Base-by-base conservation (phyloP, 2,113 vertebrate species). In the Vulpes lagopus region DNA sequence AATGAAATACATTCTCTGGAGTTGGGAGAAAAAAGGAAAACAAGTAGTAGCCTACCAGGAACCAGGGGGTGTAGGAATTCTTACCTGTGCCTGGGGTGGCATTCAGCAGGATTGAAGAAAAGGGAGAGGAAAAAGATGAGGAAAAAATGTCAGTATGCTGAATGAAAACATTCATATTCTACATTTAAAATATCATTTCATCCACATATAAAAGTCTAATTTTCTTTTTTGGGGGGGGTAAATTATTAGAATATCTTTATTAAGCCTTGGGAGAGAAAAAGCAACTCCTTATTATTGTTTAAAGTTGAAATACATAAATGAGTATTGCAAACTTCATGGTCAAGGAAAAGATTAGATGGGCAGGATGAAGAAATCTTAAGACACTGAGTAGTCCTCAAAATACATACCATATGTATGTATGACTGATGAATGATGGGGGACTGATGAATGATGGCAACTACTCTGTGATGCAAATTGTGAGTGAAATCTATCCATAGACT, bases 31-130 rank as follows among this genome's bases (percentile, higher is more conserved):
- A 87, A 55, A 64, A 60, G 64, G 20, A 32, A 84, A 85, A 43
- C 15, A 35, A 25, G n/a, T 9, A 76, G 1, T 2, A 74, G 2
- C 71, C 22, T 67, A 1, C 55, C 83, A 87, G 60, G 35, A 93
- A 78, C 2, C 1, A n/a, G 94, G 11, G 92, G 27, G 79, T 96
- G 97, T 53, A 95, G 74, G 91, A 89, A 80, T n/a, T 82, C 98
- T 99, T 98, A 99, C 99, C 99, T 99, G 99, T 90, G 99, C 99
- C 99, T 99, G 98, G 74, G 88, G 89, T 73, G 96, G 80, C 73
- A 86, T 83, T 10, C 88, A 80, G 12, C 94, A 89, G 89, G 43
- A 93, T 93, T 62, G 88, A 3, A 3, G 10, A 95, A 96, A 98
- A 12, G 4, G 43, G 35, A 95, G 32, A 83, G 22, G 94, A 91